Percentiles rank a stretch among this genome's conserved stretches.
Evolutionary conservation across 2,797 vertebrate genomes (phyloP).

Genomic region (Alfaro cultratus): DNA sequence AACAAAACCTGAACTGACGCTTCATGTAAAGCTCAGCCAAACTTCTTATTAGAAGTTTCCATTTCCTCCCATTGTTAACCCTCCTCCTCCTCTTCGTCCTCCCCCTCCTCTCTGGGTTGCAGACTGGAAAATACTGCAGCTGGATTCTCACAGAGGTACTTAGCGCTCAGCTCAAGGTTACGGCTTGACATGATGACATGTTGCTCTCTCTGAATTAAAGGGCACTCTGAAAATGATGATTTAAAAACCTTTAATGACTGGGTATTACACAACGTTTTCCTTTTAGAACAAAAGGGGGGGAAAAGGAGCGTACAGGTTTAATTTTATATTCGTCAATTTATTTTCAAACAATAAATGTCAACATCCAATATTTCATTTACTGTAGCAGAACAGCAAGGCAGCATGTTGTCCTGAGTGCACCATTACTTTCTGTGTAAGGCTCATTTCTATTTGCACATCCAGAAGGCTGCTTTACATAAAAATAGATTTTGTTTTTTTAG

Average conservation of each 20-base stretch:
- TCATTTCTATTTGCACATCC: constrained; percentile 33
- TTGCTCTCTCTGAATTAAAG: constrained; percentile 22
- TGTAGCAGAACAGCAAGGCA: constrained; percentile 23
- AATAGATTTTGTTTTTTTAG: constrained; percentile 1
- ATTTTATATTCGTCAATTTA: constrained; percentile 1
- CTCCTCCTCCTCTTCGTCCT: constrained; percentile 69
- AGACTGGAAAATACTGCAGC: constrained; percentile 47
- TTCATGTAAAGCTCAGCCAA: constrained; percentile 23
- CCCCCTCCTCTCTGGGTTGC: constrained; percentile 58
- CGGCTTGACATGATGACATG: constrained; percentile 6
- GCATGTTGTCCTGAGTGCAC: constrained; percentile 25
- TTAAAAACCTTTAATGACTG: constrained; percentile 8
- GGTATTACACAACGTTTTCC: not conserved
- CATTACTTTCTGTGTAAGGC: constrained; percentile 34
- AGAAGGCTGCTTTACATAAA: not conserved
- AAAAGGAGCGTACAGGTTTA: not conserved
- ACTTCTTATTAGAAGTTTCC: constrained; percentile 61
- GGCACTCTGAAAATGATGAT: not conserved
- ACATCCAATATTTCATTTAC: constrained; percentile 9
- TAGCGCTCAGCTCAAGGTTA: constrained; percentile 32
- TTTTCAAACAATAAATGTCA: constrained; percentile 6
- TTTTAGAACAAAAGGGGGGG: not conserved
- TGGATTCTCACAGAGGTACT: constrained; percentile 37
- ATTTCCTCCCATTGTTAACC: constrained; percentile 78
- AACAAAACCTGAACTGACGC: not conserved